Conservation (phyloP, 35 echinoderm and acorn worm species). For the Nesometra sesokonis region DNA sequence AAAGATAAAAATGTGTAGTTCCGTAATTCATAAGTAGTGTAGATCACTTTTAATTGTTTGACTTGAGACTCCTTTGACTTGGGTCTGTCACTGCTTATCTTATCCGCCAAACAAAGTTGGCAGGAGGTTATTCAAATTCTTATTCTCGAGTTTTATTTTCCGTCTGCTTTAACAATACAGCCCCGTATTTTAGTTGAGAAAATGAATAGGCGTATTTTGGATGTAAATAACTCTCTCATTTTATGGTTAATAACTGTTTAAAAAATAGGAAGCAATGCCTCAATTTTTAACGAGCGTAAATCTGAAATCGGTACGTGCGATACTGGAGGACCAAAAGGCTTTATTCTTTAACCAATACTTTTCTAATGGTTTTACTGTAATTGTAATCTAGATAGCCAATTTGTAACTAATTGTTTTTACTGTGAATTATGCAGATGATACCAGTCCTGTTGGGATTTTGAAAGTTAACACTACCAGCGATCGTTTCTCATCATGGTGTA, state of each 20-base stretch:
- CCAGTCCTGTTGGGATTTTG: too few species aligned
- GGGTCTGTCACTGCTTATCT: slow-evolving; percentile 10
- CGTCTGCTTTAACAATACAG: slow-evolving; percentile 3
- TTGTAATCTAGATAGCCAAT: too few species aligned
- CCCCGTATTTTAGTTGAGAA: slow-evolving; percentile 5
- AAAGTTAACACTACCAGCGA: too few species aligned
- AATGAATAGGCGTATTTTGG: not conserved
- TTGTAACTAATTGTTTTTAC: too few species aligned
- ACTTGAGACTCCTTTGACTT: too few species aligned
- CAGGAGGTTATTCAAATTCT: not conserved
- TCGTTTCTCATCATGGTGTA: too few species aligned
- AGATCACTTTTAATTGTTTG: too few species aligned
- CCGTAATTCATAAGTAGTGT: too few species aligned
- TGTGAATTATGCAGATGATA: too few species aligned
- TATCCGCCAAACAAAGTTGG: not conserved
- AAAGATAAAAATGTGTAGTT: too few species aligned
- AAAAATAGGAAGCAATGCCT: not conserved
- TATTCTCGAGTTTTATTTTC: not conserved
- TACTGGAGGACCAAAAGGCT: not conserved
- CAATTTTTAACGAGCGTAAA: not conserved
- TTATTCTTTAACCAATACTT: too few species aligned
- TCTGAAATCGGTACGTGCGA: not conserved
- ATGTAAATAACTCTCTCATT: not conserved
- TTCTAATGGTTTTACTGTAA: too few species aligned
- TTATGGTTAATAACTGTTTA: not conserved